phyloP scores from a whole-genome alignment of 2,888 invertebrate species.

The Papilio gigon region DNA sequence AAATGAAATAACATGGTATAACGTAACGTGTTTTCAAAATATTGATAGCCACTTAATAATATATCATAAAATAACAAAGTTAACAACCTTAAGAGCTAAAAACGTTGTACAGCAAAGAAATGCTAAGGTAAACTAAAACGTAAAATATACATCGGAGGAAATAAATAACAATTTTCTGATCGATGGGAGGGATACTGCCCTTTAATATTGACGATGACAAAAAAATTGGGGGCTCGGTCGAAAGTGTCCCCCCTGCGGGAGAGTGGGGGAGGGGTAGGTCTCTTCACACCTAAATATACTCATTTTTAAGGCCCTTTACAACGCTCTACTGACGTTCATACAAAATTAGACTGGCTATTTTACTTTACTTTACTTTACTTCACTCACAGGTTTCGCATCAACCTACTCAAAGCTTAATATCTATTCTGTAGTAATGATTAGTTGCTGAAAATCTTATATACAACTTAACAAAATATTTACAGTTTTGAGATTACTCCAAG shows the following conservation, averaged over 20 bases:
- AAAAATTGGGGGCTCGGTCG: neutral
- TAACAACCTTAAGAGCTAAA: neutral
- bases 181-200: constrained; percentile 4
- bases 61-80: neutral
- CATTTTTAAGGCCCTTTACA: constrained; percentile 29
- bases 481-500: no score
- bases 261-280: neutral
- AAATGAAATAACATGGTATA: no score
- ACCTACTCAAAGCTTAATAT: neutral
- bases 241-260: neutral
- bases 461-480: no score
- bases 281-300: constrained; percentile 30
- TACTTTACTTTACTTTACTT: constrained; percentile 3
- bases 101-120: neutral
- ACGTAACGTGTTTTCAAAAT: neutral
- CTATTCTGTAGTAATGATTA: neutral
- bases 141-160: constrained; percentile 25
- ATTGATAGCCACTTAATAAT: neutral
- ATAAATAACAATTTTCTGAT: constrained; percentile 22
- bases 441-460: neutral
- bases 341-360: constrained; percentile 30
- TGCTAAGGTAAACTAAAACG: neutral
- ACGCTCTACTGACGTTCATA: constrained; percentile 35
- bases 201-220: constrained; percentile 20
- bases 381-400: neutral